Evolutionary conservation across 2,888 invertebrate species (phyloP).

Genomic region (Chromoteleia sp.): DNA sequence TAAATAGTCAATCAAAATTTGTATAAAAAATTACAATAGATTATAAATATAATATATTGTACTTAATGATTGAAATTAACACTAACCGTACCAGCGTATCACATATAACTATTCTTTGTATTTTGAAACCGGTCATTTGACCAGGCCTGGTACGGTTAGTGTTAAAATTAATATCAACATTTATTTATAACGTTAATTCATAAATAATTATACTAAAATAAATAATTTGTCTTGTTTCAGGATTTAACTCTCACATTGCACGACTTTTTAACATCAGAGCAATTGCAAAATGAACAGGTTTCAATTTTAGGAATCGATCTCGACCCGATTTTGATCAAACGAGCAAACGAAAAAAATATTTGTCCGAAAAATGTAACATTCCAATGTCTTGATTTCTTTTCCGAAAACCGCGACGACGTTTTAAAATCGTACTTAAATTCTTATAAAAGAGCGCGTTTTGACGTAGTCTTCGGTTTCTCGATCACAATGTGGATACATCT

Average conservation of each 20-base stretch:
- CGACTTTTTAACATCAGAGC: constrained; percentile 84
- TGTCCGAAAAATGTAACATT: constrained; percentile 85
- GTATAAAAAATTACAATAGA: no score
- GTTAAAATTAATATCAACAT: no score
- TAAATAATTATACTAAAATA: constrained; percentile 56
- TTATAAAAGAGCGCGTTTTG: constrained; percentile 86
- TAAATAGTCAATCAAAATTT: no score
- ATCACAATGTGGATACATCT: constrained; percentile 96
- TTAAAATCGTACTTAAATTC: constrained; percentile 85
- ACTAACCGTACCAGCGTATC: no score
- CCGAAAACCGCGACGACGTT: constrained; percentile 77
- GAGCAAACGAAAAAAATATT: constrained; percentile 87
- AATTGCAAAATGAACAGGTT: constrained; percentile 82
- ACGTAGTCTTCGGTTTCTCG: constrained; percentile 92
- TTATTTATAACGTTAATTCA: no score
- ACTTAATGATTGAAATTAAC: no score
- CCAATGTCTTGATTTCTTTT: constrained; percentile 88
- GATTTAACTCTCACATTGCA: constrained; percentile 88
- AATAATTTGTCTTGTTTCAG: constrained; percentile 79
- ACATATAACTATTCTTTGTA: no score
- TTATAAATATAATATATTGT: no score
- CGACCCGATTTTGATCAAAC: constrained; percentile 89
- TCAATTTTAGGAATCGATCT: constrained; percentile 90
- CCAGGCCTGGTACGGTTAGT: no score
- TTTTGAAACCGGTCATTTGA: no score